Base-by-base conservation (phyloP, 2,888 invertebrate species). In the Drosophila flavopinicola region DNA sequence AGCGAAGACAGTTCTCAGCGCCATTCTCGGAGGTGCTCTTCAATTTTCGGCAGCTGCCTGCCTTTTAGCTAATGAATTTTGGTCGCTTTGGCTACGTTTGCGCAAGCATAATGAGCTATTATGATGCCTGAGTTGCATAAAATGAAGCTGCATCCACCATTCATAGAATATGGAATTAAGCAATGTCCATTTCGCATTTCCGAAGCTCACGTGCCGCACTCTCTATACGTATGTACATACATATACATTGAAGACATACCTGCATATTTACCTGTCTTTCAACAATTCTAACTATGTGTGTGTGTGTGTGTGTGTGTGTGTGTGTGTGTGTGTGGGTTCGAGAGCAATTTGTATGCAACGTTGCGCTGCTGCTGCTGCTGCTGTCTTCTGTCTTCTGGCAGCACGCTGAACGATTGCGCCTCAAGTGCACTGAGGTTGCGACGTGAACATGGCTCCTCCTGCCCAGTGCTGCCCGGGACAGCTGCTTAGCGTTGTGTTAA, bases 31-130 rank as follows among this genome's bases (percentile, higher is more conserved):
- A n/a, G 61, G 10, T 52, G 74, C 75, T 70, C 70, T 68, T 68
- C 41, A 61, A 20, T 38, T 30, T 54, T 13, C 17, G 17, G 29
- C n/a, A 39, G n/a, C 27, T 33, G 47, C 48, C 30, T 44, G 51
- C 67, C 86, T 80, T 80, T 80, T 86, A 80, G 87, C 82, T 84
- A 84, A 80, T 80, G 87, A 80, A 85, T 63, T 84, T 86, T 38
- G 42, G 45, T 29, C 27, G 58, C 23, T 27, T 38, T 11, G 32
- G 32, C 52, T 57, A 44, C 63, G 52, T 59, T 53, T 66, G 73
- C 38, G 35, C 30, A 63, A 68, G 39, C 80, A 74, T 86, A 86
- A 80, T 80, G 75, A 80, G 82, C 85, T 80, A 80, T 80, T 80
- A 85, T 80, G 87, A 83, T 66, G 85, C 71, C 71, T 60, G 67